Percentiles rank a stretch among this genome's conserved stretches.
These are phyloP conservation scores for Sminthurides bifidus DNA, from an alignment of 1,140 invertebrate species.

Conservation along the genomic window DNA sequence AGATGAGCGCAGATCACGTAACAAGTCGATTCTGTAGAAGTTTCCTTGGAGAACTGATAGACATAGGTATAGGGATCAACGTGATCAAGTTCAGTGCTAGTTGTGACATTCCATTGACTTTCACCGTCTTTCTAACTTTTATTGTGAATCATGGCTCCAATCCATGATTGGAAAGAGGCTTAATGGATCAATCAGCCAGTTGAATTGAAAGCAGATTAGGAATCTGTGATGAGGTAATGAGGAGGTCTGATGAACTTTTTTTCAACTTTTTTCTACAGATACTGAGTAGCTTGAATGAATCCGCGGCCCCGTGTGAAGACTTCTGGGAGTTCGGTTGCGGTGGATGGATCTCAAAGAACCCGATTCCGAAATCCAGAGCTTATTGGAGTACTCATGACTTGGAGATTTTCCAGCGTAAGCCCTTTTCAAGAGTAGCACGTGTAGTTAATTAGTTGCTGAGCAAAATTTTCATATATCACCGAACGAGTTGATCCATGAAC, in stretches of 20 bases:
- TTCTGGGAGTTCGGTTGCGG: slow-evolving; percentile 49
- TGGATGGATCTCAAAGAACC: slow-evolving; percentile 39
- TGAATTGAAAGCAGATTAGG: background rate
- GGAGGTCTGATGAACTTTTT: background rate
- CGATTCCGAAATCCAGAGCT: slow-evolving; percentile 34
- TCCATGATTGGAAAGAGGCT: background rate
- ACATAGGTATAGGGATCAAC: too few relatives aligned
- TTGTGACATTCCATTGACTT: too few relatives aligned
- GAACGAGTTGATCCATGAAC: background rate
- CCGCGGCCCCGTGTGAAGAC: slow-evolving; percentile 43
- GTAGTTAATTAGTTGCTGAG: background rate
- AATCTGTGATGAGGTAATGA: background rate
- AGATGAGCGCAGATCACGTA: too few relatives aligned
- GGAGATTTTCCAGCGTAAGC: slow-evolving; percentile 34
- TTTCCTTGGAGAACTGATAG: background rate
- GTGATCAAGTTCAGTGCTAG: too few relatives aligned
- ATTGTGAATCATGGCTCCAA: background rate
- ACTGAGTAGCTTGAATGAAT: slow-evolving; percentile 41
- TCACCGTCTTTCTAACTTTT: too few relatives aligned
- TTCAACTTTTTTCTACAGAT: slow-evolving; percentile 34
- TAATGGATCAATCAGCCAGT: background rate
- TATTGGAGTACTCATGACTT: slow-evolving; percentile 34
- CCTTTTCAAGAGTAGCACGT: background rate
- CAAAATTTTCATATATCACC: background rate
- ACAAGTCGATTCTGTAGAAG: too few relatives aligned